Base-by-base conservation (phyloP, 2,888 invertebrate species). In the Teinopalpus imperialis region DNA sequence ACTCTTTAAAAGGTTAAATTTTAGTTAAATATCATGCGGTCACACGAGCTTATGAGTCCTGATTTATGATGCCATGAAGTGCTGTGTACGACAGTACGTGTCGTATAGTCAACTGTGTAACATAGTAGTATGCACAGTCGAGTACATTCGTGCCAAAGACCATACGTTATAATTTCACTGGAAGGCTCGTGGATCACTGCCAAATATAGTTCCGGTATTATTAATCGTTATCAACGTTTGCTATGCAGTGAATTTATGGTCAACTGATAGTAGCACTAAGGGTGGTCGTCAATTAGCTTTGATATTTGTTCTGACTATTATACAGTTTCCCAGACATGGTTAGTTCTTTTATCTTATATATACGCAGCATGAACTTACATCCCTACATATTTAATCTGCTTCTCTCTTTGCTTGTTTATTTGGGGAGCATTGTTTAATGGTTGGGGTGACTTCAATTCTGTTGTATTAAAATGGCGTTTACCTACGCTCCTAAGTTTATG, bases 401-500 rank as follows among this genome's bases (percentile, higher is more conserved):
- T 53, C 61, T 47, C 49, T 66, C 67, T 68, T 61, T 59, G 55
- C 63, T 80, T 81, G 80, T 83, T 81, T 82, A 82, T 81, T 78
- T 82, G 80, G 71, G 66, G 59, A 64, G 67, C 65, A 60, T 61
- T 71, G 72, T 75, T 78, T 81, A 82, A 81, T 82, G 69, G 76
- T 74, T 78, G 73, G 76, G 76, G 85, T 81, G 59, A 75, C 74
- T 74, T 77, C 81, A 75, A 80, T 81, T 81, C 66, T 52, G 56
- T 61, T 60, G 71, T 71, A 81, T 78, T 75, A 78, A 80, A 77
- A 66, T 64, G 66, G 72, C 69, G 66, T 72, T 16, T 59, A 53
- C 50, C 49, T n/a, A n/a, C n/a, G n/a, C n/a, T n/a, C n/a, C n/a
- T n/a, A n/a, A n/a, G n/a, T n/a, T n/a, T n/a, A 3, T 40, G 8